Base-by-base conservation (phyloP, 2,797 vertebrate genomes). In the Acanthiza pusilla region DNA sequence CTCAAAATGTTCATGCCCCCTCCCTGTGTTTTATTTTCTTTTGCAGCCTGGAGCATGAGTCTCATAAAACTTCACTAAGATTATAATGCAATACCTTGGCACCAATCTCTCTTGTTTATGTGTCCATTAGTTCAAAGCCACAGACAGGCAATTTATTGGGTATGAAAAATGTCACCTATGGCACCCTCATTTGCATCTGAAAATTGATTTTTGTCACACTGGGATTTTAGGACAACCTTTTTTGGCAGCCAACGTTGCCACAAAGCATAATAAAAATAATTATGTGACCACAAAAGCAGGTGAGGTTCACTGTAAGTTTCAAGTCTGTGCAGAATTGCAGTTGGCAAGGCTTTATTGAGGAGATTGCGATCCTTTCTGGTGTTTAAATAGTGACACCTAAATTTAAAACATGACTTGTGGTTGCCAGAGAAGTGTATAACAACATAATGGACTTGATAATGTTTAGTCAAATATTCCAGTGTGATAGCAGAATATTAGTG, bases 121-220 rank as follows among this genome's bases (percentile, higher is more conserved):
- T 91, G 89, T 94, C 96, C 95, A 92, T 97, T 97, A 97, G 96
- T 97, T 98, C 97, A 98, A 98, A 98, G 94, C 94, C 89, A 96
- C 87, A 97, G 96, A 98, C 97, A 98, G 96, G 95, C 97, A 97
- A 97, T 97, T 97, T 97, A 96, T 95, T 71, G 79, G 90, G 88
- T 95, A 89, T 97, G 96, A 97, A 98, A 97, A 97, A 97, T 93
- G 91, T 93, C 97, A 97, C 93, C 96, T 94, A 43, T 96, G 97
- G 88, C 92, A 95, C 92, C 93, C 85, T 96, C 73, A 98, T 98
- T 98, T 98, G 97, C 96, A 98, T 97, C 93, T 96, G 96, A 97
- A 98, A 98, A 98, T 98, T 97, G 97, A 97, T 98, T 98, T 98
- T 96, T 97, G 94, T 97, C 97, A 96, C 96, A 94, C 92, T 95